A percentile compares a stretch with the other conserved stretches of the same genome.
Evolutionary conservation across 2,888 invertebrate species (phyloP).

Genomic region (Acleris holmiana): DNA sequence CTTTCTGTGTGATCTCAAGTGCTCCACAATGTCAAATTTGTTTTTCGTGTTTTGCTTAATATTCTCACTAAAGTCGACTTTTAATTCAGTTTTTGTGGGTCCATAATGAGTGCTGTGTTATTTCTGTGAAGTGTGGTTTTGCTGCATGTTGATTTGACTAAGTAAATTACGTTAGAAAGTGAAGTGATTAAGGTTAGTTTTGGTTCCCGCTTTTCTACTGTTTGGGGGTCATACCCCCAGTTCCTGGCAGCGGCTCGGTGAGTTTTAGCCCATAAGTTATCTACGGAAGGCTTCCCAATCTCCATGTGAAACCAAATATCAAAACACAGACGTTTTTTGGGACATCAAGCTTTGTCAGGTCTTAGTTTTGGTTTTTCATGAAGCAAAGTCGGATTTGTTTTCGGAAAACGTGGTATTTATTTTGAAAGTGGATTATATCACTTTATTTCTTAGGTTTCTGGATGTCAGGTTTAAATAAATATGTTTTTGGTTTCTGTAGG

Average conservation of each 20-base stretch:
- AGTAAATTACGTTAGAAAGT: constrained; percentile 34
- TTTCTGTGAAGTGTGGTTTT: constrained; percentile 17
- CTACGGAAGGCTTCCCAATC: constrained; percentile 64
- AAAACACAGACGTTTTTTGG: neutral
- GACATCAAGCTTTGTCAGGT: neutral
- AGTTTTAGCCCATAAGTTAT: constrained; percentile 77
- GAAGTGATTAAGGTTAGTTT: constrained; percentile 71
- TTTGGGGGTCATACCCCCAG: constrained; percentile 52
- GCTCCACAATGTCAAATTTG: constrained; percentile 70
- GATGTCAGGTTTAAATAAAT: neutral
- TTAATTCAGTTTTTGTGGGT: constrained; percentile 36
- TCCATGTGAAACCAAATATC: constrained; percentile 26
- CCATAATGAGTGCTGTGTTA: constrained; percentile 31
- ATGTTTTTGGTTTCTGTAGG: neutral
- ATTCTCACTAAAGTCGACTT: constrained; percentile 48
- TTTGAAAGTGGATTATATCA: neutral
- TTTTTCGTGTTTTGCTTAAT: constrained; percentile 67
- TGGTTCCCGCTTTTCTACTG: constrained; percentile 74
- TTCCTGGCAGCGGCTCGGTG: constrained; percentile 73
- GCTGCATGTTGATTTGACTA: constrained; percentile 18
- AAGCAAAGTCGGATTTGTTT: constrained; percentile 20
- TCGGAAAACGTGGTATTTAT: constrained; percentile 29
- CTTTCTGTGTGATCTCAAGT: constrained; percentile 46
- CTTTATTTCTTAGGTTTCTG: neutral
- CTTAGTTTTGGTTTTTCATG: constrained; percentile 28